Evolutionary conservation across 2,888 invertebrate species (phyloP).

Genomic region (Volucella bombylans): DNA sequence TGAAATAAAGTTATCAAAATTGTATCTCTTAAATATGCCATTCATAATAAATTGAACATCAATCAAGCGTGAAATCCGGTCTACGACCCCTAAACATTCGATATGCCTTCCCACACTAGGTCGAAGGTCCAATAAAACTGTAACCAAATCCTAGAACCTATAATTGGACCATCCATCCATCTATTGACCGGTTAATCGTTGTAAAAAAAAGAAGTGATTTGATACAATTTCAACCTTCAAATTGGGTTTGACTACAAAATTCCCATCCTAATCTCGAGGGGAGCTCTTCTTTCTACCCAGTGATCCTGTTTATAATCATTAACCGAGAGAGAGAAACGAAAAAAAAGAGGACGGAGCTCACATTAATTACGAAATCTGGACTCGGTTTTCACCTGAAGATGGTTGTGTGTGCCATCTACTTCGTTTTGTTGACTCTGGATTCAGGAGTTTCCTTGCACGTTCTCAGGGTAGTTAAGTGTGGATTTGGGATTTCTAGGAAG

Average conservation of each 20-base stretch:
- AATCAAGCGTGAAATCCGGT: constrained; percentile 63
- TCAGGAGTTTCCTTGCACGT: constrained; percentile 25
- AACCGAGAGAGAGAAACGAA: constrained; percentile 7
- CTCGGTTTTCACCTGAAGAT: constrained; percentile 43
- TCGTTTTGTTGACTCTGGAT: neutral
- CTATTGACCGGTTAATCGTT: constrained; percentile 51
- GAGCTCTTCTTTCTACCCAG: constrained; percentile 26
- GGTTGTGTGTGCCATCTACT: constrained; percentile 8
- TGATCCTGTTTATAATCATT: constrained; percentile 36
- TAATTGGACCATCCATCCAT: constrained; percentile 34
- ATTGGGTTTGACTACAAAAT: constrained; percentile 8
- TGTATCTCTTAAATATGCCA: constrained; percentile 4
- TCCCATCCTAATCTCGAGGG: constrained; percentile 54
- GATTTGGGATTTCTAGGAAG: constrained; percentile 60
- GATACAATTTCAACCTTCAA: constrained; percentile 31
- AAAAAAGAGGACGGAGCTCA: constrained; percentile 25
- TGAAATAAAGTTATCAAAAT: constrained; percentile 54
- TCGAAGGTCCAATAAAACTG: constrained; percentile 20
- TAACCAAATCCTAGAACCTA: constrained; percentile 54
- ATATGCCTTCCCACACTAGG: constrained; percentile 64
- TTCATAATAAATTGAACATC: constrained; percentile 58
- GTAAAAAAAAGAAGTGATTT: constrained; percentile 53
- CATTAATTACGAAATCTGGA: constrained; percentile 68
- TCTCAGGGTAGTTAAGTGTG: constrained; percentile 34
- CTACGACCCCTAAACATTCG: constrained; percentile 35